Conservation (phyloP, 1,140 invertebrate genomes). For the Macrobrachium rosenbergii region DNA sequence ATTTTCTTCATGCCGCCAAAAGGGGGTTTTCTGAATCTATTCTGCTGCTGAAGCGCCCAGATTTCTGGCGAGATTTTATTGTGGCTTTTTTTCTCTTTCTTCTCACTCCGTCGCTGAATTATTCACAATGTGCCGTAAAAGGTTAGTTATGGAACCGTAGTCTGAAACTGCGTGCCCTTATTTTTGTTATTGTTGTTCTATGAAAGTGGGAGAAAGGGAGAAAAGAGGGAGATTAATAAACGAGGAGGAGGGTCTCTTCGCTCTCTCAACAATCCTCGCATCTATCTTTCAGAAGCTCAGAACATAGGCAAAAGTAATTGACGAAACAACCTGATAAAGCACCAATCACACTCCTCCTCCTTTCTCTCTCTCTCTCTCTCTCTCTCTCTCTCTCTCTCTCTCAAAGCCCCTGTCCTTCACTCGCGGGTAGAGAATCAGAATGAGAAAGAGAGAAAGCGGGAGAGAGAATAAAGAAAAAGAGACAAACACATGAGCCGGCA, state of each 20-base stretch:
- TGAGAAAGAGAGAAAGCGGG: conserved; percentile 24
- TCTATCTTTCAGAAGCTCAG: too few relatives aligned
- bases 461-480: background rate
- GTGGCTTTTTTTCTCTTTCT: too few relatives aligned
- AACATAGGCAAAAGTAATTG: background rate
- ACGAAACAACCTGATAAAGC: background rate
- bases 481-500: background rate
- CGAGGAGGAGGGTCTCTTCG: background rate
- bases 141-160: too few relatives aligned
- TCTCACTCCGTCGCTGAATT: too few relatives aligned
- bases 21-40: conserved; percentile 34
- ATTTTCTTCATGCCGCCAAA: conserved; percentile 53
- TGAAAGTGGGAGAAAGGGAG: background rate
- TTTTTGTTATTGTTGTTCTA: too few relatives aligned
- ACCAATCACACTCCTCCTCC: background rate
- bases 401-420: conserved; percentile 2
- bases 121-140: too few relatives aligned
- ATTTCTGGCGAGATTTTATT: conserved; percentile 1
- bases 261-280: too few relatives aligned
- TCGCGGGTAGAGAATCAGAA: background rate
- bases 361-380: conserved; percentile 28
- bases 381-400: conserved; percentile 35
- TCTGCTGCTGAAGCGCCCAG: conserved; percentile 9
- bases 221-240: background rate
- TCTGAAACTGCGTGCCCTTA: too few relatives aligned